phyloP scores from a whole-genome alignment of 92 coral and sea anemone species.

The Zoanthus sansibaricus region DNA sequence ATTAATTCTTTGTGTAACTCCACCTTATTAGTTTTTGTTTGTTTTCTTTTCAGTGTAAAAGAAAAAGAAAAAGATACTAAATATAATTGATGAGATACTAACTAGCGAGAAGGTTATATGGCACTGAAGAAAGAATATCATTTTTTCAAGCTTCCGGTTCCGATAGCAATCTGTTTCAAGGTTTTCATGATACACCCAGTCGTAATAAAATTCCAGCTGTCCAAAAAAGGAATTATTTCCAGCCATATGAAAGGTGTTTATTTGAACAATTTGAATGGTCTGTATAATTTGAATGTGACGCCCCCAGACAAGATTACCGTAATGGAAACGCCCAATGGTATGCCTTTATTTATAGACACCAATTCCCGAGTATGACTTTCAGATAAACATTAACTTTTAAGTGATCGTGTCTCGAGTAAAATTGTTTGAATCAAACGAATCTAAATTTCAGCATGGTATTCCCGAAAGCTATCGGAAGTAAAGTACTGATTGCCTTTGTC shows the following conservation, averaged over 20 bases:
- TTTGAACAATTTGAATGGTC: constrained; percentile 16
- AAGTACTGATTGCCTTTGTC: not conserved
- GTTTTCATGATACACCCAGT: not conserved
- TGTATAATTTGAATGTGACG: not conserved
- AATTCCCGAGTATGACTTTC: not conserved
- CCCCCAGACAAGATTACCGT: constrained; percentile 13
- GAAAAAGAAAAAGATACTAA: no score
- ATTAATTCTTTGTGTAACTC: no score
- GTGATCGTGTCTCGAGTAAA: not conserved
- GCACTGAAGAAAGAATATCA: not conserved
- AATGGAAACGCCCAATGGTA: constrained; percentile 31
- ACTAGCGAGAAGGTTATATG: no score
- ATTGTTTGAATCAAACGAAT: not conserved
- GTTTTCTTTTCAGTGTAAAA: no score
- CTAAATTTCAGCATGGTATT: not conserved
- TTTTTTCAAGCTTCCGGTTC: not conserved
- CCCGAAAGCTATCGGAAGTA: not conserved
- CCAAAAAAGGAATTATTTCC: constrained; percentile 35
- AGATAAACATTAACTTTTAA: not conserved
- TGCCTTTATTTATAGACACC: constrained; percentile 4
- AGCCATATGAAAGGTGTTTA: not conserved
- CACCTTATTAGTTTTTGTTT: no score
- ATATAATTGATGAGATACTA: no score
- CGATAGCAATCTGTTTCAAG: not conserved
- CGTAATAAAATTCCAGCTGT: not conserved